Base-by-base conservation (phyloP, 2,113 vertebrate genomes). In the Oreochromis tanganicae region DNA sequence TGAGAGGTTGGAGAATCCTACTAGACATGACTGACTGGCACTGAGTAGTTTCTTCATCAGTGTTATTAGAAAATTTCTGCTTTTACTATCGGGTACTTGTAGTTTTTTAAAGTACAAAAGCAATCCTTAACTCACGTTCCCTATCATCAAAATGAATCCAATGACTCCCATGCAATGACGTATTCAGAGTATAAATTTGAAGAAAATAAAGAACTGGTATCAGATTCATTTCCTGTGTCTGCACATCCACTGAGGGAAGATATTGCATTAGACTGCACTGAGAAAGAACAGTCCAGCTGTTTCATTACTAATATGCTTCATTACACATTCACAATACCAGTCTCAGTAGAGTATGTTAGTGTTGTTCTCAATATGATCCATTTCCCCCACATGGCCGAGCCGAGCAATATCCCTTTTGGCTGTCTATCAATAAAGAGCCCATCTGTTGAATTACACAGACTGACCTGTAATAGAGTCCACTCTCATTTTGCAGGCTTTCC, bases 401-500 rank as follows among this genome's bases (percentile, higher is more conserved):
- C 4, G 6, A 78, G 71, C 52, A 84, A 84, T 29, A 78, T 46
- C 27, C 48, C 29, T 27, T 29, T 16, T 41, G 73, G 36, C 34
- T 43, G 21, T 43, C 34, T 57, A 38, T 41, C 36, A 32, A 52
- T 82, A 21, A 61, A 85, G 46, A 52, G 29, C 46, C 73, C 73
- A 78, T 78, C 43, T 85, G 32, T 34, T 54, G 75, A 57, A 55
- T 46, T 32, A 29, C 46, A 59, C 38, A 66, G 57, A 83, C 92
- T 91, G 5, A 96, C 94, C 95, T 95, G 96, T 95, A 96, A 83
- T 96, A 96, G 10, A 94, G 90, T 38, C 95, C 95, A 34, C 91
- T 96, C 56, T 84, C 57, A n/a, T 93, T 85, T 80, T 93, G 85
- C 78, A 95, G 90, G 43, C 84, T 94, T 71, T 95, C 93, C 50